phyloP scores from a whole-genome alignment of 2,113 vertebrate species.

The Neomonachus schauinslandi region DNA sequence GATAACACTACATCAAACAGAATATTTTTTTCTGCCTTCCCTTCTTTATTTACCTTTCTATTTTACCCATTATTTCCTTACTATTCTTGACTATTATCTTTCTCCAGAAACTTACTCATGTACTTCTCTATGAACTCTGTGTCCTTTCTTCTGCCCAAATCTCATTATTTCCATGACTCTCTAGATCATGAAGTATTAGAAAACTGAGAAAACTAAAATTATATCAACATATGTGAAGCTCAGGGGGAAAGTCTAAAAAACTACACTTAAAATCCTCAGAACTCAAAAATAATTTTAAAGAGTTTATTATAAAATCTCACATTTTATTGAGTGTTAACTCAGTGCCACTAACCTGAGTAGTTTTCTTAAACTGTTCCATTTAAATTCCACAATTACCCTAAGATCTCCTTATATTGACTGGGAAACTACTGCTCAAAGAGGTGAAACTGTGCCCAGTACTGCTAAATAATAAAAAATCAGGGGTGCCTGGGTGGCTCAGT shows the following conservation, averaged over 20 bases:
- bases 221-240: not conserved
- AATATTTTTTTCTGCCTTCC: not conserved
- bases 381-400: not conserved
- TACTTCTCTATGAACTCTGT: not conserved
- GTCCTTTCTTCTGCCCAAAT: not conserved
- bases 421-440: not conserved
- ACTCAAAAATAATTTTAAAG: constrained; percentile 15
- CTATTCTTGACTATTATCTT: not conserved
- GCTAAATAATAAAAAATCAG: not conserved
- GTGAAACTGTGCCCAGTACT: not conserved
- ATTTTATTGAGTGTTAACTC: not conserved
- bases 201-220: not conserved
- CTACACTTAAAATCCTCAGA: not conserved
- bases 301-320: not conserved
- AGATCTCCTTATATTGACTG: not conserved
- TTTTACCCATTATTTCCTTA: constrained; percentile 19
- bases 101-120: not conserved
- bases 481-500: not conserved
- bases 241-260: not conserved
- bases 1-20: not conserved
- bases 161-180: not conserved
- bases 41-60: not conserved
- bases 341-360: not conserved
- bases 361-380: not conserved
- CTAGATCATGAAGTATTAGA: not conserved